Evolutionary conservation across 2,888 invertebrate species (phyloP), one percentile per base, ranked within the genome.

Genomic region (Heliconius ismenius): DNA sequence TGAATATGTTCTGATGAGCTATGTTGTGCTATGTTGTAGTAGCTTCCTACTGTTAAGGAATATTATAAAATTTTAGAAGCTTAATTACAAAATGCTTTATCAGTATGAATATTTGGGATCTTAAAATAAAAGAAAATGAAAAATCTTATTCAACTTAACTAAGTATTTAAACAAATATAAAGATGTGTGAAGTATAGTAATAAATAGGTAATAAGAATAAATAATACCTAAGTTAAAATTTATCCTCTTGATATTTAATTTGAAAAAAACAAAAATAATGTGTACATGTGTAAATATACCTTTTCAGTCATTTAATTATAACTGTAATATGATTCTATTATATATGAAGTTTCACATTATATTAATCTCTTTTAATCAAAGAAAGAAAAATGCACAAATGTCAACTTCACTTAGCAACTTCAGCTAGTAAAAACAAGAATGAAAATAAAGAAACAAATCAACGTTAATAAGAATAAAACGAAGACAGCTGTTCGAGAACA

Each of bases 321-420:
- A 18, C 7, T 21, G 7, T 49, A 49, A 49, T 49, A 7, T 65
- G 36, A 24, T 6, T 43, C 13, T 39, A 24, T 39, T 43, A 39
- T 11, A 39, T 39, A 9, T 1, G 11, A 24, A 65, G 24, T 7
- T 15, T 21, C 58, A n/a, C 18, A 21, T 21, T 36, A 39, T 13
- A 32, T 32, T 54, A n/a, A 28, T 4, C 1, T 58, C 15, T 9
- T 15, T 13, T 36, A 15, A n/a, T 32, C 32, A 54, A 70, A 58
- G 32, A 9, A 49, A 69, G 6, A 32, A 70, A 70, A 32, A n/a
- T 32, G 32, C n/a, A 58, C 32, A 70, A 70, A 70, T 70, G 70
- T 70, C 70, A 70, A 70, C 13, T 69, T 32, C 32, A 58, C 65
- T 15, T 1, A 26, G 54, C 2, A 18, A 54, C 54, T n/a, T 58